A percentile compares a stretch with the other conserved stretches of the same genome.
phyloP scores from a whole-genome alignment of 2,113 vertebrate genomes.

The Psephotus haematonotus region DNA sequence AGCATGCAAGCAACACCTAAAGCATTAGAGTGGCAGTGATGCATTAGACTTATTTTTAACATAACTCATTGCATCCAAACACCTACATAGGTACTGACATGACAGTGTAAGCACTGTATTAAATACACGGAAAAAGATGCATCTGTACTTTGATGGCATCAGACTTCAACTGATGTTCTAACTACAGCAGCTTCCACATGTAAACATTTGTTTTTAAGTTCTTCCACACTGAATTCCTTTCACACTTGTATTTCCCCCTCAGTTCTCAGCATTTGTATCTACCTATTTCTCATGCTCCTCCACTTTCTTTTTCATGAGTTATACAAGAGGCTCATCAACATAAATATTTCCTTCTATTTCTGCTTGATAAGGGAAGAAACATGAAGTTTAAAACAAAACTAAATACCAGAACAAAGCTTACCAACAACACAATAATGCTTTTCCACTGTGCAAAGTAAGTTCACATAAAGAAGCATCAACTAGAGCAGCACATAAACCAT shows the following conservation, averaged over 20 bases:
- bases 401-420: not conserved
- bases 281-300: not conserved
- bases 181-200: not conserved
- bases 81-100: accelerated
- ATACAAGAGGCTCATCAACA: not conserved
- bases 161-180: not conserved
- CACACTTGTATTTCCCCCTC: not conserved
- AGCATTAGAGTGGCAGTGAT: not conserved
- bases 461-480: not conserved
- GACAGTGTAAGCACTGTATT: not conserved
- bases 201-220: not conserved
- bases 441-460: not conserved
- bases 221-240: not conserved
- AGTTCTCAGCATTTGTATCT: not conserved
- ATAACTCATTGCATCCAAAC: not conserved
- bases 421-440: accelerated
- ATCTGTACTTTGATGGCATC: not conserved
- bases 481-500: not conserved
- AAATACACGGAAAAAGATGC: not conserved
- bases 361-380: not conserved
- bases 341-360: not conserved
- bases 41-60: not conserved
- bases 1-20: not conserved
- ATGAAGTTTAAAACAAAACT: not conserved
- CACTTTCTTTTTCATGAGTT: not conserved